These are phyloP conservation scores for Himalopsyche kuldschensis DNA, from an alignment of 2,888 invertebrate species.

Conservation along the genomic window DNA sequence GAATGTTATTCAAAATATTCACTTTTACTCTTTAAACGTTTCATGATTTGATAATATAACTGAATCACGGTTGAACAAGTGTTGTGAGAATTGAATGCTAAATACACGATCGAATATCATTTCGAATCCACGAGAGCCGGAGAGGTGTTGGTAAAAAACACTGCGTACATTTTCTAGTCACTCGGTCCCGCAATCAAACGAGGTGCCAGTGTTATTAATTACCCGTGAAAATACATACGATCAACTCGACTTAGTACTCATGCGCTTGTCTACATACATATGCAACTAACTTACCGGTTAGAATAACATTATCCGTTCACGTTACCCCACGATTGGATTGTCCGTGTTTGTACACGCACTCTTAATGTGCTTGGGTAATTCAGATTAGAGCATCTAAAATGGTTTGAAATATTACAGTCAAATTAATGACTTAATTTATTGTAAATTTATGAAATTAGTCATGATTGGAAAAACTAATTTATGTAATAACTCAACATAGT, in stretches of 20 bases:
- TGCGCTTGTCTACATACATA: background rate
- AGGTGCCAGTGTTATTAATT: background rate
- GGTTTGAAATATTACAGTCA: too few species aligned
- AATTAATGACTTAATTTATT: too few species aligned
- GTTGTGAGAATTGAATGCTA: too few species aligned
- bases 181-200: background rate
- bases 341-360: background rate
- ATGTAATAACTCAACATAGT: too few species aligned
- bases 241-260: background rate
- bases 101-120: too few species aligned
- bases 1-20: too few species aligned
- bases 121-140: too few species aligned
- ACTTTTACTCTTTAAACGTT: too few species aligned
- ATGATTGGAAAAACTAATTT: too few species aligned
- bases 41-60: too few species aligned
- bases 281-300: background rate
- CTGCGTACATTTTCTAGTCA: background rate
- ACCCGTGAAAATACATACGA: background rate
- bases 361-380: background rate
- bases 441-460: too few species aligned
- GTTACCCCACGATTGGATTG: background rate
- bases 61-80: too few species aligned
- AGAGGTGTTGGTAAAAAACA: background rate
- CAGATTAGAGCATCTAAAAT: background rate
- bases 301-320: background rate